These are phyloP conservation scores for Eptesicus fuscus DNA, from an alignment of 2,113 vertebrate species.

Conservation along the genomic window DNA sequence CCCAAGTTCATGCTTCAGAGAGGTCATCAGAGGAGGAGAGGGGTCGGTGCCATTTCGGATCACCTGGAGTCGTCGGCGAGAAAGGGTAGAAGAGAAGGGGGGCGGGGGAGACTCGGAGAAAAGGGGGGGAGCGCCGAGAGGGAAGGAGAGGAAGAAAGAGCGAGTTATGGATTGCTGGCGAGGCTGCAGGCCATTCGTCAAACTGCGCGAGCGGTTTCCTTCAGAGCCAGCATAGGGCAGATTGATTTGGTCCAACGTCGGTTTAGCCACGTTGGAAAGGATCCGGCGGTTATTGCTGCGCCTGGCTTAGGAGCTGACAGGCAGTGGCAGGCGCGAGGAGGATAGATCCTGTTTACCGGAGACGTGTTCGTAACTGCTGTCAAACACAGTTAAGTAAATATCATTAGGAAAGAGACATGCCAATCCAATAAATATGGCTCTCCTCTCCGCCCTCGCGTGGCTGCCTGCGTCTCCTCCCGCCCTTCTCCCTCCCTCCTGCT, in stretches of 20 bases:
- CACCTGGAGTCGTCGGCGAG: conserved; percentile 91
- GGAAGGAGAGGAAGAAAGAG: conserved; percentile 61
- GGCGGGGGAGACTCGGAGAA: conserved; percentile 38
- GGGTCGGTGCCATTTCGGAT: conserved; percentile 96
- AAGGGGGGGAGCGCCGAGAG: conserved; percentile 48
- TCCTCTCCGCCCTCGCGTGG: conserved; percentile 59
- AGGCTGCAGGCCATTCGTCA: conserved; percentile 87
- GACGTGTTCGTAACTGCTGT: conserved; percentile 87
- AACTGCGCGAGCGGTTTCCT: conserved; percentile 88
- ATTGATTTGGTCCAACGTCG: conserved; percentile 93
- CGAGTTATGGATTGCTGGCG: conserved; percentile 85
- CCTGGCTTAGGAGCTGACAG: conserved; percentile 92
- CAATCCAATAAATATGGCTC: conserved; percentile 81
- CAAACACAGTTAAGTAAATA: conserved; percentile 88
- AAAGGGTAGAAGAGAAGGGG: conserved; percentile 82
- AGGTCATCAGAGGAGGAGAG: conserved; percentile 95
- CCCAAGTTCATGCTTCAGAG: conserved; percentile 93
- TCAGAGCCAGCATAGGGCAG: conserved; percentile 92
- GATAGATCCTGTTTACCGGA: conserved; percentile 86
- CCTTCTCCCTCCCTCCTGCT: not conserved
- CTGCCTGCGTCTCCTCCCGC: conserved; percentile 24
- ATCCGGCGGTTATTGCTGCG: conserved; percentile 91
- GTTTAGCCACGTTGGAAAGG: conserved; percentile 89
- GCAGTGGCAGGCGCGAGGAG: conserved; percentile 88
- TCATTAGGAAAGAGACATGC: conserved; percentile 82